These are phyloP conservation scores for Drosophila navojoa DNA, from an alignment of 1,140 invertebrate genomes.

Conservation along the genomic window DNA sequence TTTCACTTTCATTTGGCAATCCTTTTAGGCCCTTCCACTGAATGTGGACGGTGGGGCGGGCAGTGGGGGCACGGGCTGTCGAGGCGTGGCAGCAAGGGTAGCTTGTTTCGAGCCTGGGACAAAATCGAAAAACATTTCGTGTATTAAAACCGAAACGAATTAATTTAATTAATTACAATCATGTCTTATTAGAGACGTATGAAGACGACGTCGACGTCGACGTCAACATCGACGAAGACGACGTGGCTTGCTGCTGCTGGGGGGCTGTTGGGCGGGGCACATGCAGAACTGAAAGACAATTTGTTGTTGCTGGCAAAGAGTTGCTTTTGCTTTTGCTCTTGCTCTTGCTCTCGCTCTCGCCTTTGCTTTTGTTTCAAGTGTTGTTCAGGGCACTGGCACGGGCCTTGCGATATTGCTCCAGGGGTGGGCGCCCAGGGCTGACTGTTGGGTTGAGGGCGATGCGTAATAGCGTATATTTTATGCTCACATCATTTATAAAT, in stretches of 20 bases:
- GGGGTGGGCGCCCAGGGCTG: not conserved
- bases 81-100: constrained; percentile 3
- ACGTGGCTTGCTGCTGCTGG: constrained; percentile 1
- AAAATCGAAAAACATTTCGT: constrained; percentile 83
- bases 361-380: constrained; percentile 72
- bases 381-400: constrained; percentile 18
- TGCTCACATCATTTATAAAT: constrained; percentile 84
- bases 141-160: constrained; percentile 84
- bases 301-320: constrained; percentile 62
- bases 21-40: constrained; percentile 71
- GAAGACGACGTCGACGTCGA: constrained; percentile 49
- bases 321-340: constrained; percentile 3
- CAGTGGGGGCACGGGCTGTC: too few relatives aligned
- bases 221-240: constrained; percentile 19
- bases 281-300: constrained; percentile 40
- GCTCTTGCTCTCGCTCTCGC: constrained; percentile 45
- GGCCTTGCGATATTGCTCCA: constrained; percentile 12
- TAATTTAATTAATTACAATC: constrained; percentile 84
- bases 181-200: constrained; percentile 84
- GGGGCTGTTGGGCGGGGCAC: not conserved
- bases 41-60: too few relatives aligned
- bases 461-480: constrained; percentile 61
- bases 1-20: constrained; percentile 81
- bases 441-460: not conserved
- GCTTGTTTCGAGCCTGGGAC: constrained; percentile 32